These are phyloP conservation scores for Podargus strigoides DNA, from an alignment of 2,797 vertebrate species.

Conservation along the genomic window DNA sequence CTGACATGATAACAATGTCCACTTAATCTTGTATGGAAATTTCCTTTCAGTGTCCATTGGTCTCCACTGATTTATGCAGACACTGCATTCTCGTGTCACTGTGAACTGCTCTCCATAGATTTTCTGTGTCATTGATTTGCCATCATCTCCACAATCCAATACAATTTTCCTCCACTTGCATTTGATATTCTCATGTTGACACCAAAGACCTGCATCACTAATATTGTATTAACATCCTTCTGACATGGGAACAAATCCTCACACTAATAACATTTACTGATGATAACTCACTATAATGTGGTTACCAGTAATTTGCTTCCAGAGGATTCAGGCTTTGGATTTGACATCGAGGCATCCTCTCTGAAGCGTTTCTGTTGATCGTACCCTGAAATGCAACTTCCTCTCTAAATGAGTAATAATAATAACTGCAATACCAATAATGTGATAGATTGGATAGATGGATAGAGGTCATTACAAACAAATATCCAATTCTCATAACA, in stretches of 20 bases:
- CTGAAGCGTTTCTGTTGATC: neutral
- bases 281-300: slow-evolving; percentile 30
- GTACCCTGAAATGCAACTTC: neutral
- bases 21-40: slow-evolving; percentile 50
- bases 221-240: slow-evolving; percentile 48
- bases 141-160: slow-evolving; percentile 56
- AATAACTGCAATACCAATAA: neutral
- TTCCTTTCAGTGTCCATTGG: neutral
- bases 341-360: neutral
- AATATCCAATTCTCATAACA: neutral
- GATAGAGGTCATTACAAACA: too few relatives aligned
- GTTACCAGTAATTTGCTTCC: slow-evolving; percentile 36
- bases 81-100: slow-evolving; percentile 45
- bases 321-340: neutral
- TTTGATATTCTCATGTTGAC: slow-evolving; percentile 58
- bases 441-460: neutral
- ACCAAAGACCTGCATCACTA: slow-evolving; percentile 52
- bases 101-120: slow-evolving; percentile 55
- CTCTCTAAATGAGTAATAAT: neutral
- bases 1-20: slow-evolving; percentile 18
- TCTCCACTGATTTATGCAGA: slow-evolving; percentile 49
- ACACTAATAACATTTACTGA: slow-evolving; percentile 14
- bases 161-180: slow-evolving; percentile 39
- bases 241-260: slow-evolving; percentile 35
- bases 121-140: slow-evolving; percentile 64